Base-by-base conservation (phyloP, 2,797 vertebrate genomes). In the Valencia hispanica region DNA sequence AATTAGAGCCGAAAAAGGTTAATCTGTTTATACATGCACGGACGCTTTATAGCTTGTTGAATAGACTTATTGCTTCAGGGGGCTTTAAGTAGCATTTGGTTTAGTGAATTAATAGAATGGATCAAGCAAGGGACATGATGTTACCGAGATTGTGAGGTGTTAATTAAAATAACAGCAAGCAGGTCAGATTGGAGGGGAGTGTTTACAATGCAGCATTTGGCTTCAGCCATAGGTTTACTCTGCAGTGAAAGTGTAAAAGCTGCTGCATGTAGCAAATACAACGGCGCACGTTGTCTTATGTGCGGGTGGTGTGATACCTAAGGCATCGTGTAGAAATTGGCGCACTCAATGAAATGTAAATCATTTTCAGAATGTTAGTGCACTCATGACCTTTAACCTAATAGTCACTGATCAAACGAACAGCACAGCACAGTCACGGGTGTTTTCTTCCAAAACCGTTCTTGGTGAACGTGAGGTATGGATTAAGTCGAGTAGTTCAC, bases 1-100 rank as follows among this genome's bases (percentile, higher is more conserved):
- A 68, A 57, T 76, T 87, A 83, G 48, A 72, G 66, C 63, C 36
- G 61, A 78, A 86, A n/a, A 85, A 88, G 79, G 85, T 86, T 85
- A 81, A 77, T 79, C 73, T 83, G 72, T 86, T 87, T 87, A 78
- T 61, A 65, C 66, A 78, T 70, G 20, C 50, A 65, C 14, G 9
- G 30, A 80, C 32, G 55, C 59, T 73, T 84, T 68, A 57, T 53
- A 66, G 47, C 45, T 68, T 63, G 74, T 76, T 48, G 22, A 57
- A 69, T 39, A 1, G 18, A 75, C 61, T 74, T 68, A 27, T 75
- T 78, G 76, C 83, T 68, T 48, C 68, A 53, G n/a, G 70, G 71
- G 47, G 74, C 45, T 81, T 74, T 77, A 79, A 80, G 80, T 25
- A 69, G 3, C 20, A 61, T 86, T 84, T 84, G 43, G 17, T 72